These are phyloP conservation scores for Oscarella lobularis DNA, from an alignment of 37 sponge, comb jelly and placozoan genomes.

Conservation along the genomic window DNA sequence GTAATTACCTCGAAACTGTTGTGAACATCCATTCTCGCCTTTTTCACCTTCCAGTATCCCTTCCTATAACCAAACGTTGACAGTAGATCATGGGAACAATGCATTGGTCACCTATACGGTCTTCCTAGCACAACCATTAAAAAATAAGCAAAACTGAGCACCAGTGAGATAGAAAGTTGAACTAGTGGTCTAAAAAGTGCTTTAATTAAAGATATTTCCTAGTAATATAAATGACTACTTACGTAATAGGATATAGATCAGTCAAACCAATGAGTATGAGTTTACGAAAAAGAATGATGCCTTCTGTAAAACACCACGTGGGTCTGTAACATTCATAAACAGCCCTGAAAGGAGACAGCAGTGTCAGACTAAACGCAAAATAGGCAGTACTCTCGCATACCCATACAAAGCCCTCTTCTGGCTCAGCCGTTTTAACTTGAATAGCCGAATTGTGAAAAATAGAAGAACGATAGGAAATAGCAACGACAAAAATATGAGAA, in stretches of 20 bases:
- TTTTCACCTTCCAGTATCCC: neutral
- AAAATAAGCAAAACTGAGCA: neutral
- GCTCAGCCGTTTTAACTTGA: neutral
- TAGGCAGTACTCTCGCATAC: too few relatives aligned
- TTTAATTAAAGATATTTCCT: too few relatives aligned
- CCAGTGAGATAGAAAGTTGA: neutral
- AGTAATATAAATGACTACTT: too few relatives aligned
- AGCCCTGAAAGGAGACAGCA: neutral
- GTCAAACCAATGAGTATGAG: neutral
- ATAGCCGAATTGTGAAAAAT: neutral
- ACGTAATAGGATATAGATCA: neutral
- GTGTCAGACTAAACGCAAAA: too few relatives aligned
- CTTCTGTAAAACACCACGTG: slow-evolving; percentile 4
- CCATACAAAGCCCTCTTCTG: neutral
- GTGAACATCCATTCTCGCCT: neutral
- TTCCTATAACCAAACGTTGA: neutral
- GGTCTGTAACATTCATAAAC: neutral
- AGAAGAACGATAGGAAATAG: neutral
- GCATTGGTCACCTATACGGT: slow-evolving; percentile 4
- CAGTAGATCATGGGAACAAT: too few relatives aligned
- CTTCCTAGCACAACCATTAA: neutral
- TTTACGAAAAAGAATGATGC: neutral
- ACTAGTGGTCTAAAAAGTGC: neutral
- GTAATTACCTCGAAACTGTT: neutral
- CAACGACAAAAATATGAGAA: neutral